Percentiles rank a stretch among this genome's conserved stretches.
Evolutionary conservation across 2,888 invertebrate genomes (phyloP).

Genomic region (Zonitis immaculata): DNA sequence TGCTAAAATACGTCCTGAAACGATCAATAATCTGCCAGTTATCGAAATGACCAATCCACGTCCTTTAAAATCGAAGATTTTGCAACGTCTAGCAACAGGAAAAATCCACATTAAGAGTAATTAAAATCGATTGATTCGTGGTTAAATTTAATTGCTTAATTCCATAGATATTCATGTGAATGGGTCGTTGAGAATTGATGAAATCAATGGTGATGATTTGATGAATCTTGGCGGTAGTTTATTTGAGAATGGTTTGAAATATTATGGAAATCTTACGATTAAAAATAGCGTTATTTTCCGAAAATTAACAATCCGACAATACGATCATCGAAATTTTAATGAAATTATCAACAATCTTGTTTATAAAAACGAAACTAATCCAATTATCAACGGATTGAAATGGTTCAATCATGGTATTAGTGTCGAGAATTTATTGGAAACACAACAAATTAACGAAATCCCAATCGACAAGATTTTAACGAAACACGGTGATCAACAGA

Average conservation of each 20-base stretch:
- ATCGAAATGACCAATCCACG: slow-evolving; percentile 31
- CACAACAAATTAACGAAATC: slow-evolving; percentile 46
- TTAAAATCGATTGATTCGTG: no score
- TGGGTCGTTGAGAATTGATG: slow-evolving; percentile 43
- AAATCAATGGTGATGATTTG: slow-evolving; percentile 36
- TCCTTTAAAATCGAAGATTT: slow-evolving; percentile 34
- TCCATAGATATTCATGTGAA: slow-evolving; percentile 40
- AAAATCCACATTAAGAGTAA: slow-evolving; percentile 45
- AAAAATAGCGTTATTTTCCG: slow-evolving; percentile 34
- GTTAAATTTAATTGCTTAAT: no score
- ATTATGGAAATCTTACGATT: slow-evolving; percentile 20
- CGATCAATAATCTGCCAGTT: slow-evolving; percentile 45
- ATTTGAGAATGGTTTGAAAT: slow-evolving; percentile 45
- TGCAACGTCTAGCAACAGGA: slow-evolving; percentile 42
- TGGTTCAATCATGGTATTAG: slow-evolving; percentile 40
- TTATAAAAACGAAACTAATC: slow-evolving; percentile 41
- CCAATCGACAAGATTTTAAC: slow-evolving; percentile 45
- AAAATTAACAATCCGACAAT: slow-evolving; percentile 36
- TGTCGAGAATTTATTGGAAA: slow-evolving; percentile 39
- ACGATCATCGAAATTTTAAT: slow-evolving; percentile 45
- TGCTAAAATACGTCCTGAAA: slow-evolving; percentile 25
- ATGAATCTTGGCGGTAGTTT: slow-evolving; percentile 21
- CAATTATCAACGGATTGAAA: slow-evolving; percentile 36
- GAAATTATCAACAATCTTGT: slow-evolving; percentile 46
- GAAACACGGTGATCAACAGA: slow-evolving; percentile 39